phyloP scores from a whole-genome alignment of 2,888 invertebrate genomes.

The Apeira syringaria region DNA sequence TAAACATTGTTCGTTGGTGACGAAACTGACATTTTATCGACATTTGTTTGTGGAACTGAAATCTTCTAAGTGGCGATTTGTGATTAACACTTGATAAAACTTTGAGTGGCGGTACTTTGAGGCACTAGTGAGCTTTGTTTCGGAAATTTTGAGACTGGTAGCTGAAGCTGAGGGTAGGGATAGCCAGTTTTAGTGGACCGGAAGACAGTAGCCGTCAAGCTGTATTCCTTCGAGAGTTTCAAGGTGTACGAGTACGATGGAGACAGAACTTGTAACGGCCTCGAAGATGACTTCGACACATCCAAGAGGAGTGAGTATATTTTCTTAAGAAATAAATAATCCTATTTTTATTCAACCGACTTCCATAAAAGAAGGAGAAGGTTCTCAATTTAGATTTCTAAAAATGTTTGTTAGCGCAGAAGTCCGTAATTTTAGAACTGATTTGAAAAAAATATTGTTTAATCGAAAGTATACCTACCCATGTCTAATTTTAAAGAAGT shows the following conservation, averaged over 20 bases:
- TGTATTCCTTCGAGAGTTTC: conserved; percentile 82
- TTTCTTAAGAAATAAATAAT: too few species aligned
- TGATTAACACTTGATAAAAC: conserved; percentile 27
- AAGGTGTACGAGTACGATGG: conserved; percentile 80
- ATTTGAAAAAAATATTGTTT: too few species aligned
- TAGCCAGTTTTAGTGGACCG: conserved; percentile 26
- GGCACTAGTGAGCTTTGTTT: conserved; percentile 2
- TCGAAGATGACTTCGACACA: conserved; percentile 71
- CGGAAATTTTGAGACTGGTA: not conserved
- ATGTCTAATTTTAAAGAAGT: too few species aligned
- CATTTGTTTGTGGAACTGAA: conserved; percentile 20
- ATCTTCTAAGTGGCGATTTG: conserved; percentile 24
- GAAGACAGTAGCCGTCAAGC: conserved; percentile 67
- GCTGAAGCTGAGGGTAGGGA: conserved; percentile 3
- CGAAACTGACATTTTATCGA: conserved; percentile 37
- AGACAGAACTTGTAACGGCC: conserved; percentile 67
- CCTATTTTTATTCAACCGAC: too few species aligned
- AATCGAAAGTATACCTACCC: too few species aligned
- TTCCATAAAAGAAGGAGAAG: too few species aligned
- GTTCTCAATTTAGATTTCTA: too few species aligned
- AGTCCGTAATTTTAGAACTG: too few species aligned
- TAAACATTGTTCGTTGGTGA: conserved; percentile 49
- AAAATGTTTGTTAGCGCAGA: too few species aligned
- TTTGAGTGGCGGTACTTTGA: conserved; percentile 12
- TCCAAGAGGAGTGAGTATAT: conserved; percentile 75